Percentiles rank a stretch among this genome's conserved stretches.
Evolutionary conservation across 2,113 vertebrate genomes (phyloP).

Genomic region (Zingel zingel): DNA sequence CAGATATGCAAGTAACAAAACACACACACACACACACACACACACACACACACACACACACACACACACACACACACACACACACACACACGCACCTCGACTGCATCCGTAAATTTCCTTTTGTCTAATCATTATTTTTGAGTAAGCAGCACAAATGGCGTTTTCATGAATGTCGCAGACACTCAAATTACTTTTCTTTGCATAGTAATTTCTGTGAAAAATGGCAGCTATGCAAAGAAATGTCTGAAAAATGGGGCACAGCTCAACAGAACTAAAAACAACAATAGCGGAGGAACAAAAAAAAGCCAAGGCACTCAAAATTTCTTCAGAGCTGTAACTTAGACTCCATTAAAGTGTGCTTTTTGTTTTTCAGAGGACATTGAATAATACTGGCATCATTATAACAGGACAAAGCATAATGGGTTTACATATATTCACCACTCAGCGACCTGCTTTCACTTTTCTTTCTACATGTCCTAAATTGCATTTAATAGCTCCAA

Average conservation of each 20-base stretch:
- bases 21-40: too few relatives aligned
- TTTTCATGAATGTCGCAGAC: slow-evolving; percentile 61
- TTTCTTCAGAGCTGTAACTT: slow-evolving; percentile 64
- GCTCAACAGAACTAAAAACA: slow-evolving; percentile 24
- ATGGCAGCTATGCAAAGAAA: slow-evolving; percentile 47
- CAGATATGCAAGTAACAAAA: background rate
- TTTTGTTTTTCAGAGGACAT: slow-evolving; percentile 29
- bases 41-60: too few relatives aligned
- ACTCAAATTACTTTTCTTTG: slow-evolving; percentile 57
- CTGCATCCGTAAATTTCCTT: slow-evolving; percentile 58
- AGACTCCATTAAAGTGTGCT: slow-evolving; percentile 56
- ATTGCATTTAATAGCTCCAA: slow-evolving; percentile 78
- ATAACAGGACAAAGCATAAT: slow-evolving; percentile 52
- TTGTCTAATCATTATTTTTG: slow-evolving; percentile 64
- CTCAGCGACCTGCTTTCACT: slow-evolving; percentile 54
- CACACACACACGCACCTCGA: background rate
- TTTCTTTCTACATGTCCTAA: slow-evolving; percentile 58
- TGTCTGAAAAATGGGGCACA: slow-evolving; percentile 34
- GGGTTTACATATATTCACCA: slow-evolving; percentile 51
- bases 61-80: slow-evolving; percentile 14
- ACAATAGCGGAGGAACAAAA: background rate
- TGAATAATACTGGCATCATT: slow-evolving; percentile 48
- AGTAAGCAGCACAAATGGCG: slow-evolving; percentile 60
- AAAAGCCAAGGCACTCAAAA: slow-evolving; percentile 36
- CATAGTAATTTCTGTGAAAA: slow-evolving; percentile 42